Base-by-base conservation (phyloP, 2,888 invertebrate species). In the Penaeus monodon region DNA sequence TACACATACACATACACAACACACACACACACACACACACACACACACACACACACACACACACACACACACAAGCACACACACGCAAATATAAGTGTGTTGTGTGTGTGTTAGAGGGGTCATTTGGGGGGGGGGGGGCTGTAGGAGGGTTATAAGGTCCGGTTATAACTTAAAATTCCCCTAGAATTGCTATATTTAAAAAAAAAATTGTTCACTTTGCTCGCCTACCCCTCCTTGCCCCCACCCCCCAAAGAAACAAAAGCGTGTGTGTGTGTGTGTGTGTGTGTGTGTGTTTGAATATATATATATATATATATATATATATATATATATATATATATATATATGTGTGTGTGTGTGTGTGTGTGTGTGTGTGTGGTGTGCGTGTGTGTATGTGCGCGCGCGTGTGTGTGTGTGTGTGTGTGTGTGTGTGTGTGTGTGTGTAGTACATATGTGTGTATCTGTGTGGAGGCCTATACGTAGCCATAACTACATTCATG, bases 381-480 rank as follows among this genome's bases (percentile, higher is more conserved):
- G 33, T 33, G 33, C 3, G 33, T 33, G 33, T 33, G 33, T 33
- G 33, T 33, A 3, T 33, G 33, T 33, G 74, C 7, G 74, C 1
- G 74, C 24, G 76, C 33, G 76, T 33, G n/a, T 70, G 70, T 70
- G 24, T 24, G 24, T 73, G 27, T 6, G 27, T 27, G 73, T 73
- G 27, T 27, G 73, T 73, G 73, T 29, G 73, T 27, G n/a, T 73
- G 73, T 29, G 73, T 73, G 73, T 73, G 73, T 73, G 73, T 73
- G 73, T 73, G 73, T 70, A 78, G 63, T 78, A 4, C 4, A 7
- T 77, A 7, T n/a, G 20, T 12, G n/a, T 49, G 24, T 29, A n/a
- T 77, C 77, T 29, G 10, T 49, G 76, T 44, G 27, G 27, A 78
- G 27, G 27, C 57, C 63, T 57, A 63, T 57, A 63, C 63, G 20